phyloP scores from a whole-genome alignment of 2,113 vertebrate genomes.

The Seriola rivoliana region DNA sequence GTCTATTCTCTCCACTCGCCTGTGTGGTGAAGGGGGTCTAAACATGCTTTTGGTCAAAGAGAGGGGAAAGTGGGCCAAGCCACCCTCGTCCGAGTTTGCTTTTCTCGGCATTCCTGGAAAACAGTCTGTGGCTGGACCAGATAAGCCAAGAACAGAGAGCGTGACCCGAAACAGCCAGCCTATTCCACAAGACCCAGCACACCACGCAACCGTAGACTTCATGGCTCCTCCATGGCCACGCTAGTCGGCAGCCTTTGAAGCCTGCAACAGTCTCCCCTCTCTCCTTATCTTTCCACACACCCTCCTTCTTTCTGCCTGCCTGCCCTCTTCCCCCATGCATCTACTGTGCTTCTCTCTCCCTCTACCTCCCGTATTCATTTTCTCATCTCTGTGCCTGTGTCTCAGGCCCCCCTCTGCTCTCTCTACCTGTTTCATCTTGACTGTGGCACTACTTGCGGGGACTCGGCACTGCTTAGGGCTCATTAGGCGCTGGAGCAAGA shows the following conservation, averaged over 20 bases:
- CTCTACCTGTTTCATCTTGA: slow-evolving; percentile 79
- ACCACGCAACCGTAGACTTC: slow-evolving; percentile 66
- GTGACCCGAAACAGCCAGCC: slow-evolving; percentile 68
- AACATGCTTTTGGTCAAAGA: slow-evolving; percentile 66
- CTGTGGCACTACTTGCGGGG: slow-evolving; percentile 66
- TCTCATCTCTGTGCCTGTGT: slow-evolving; percentile 58
- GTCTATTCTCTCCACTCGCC: slow-evolving; percentile 40
- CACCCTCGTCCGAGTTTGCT: slow-evolving; percentile 45
- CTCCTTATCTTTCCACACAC: slow-evolving; percentile 75
- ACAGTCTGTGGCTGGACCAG: slow-evolving; percentile 76
- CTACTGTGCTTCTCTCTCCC: slow-evolving; percentile 57
- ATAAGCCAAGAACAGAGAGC: slow-evolving; percentile 78
- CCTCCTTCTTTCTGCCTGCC: slow-evolving; percentile 54
- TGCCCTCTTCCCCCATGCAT: slow-evolving; percentile 62
- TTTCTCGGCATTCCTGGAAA: slow-evolving; percentile 74
- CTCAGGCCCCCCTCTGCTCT: slow-evolving; percentile 25
- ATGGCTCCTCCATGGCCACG: slow-evolving; percentile 71
- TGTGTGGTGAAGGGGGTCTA: slow-evolving; percentile 51
- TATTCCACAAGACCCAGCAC: slow-evolving; percentile 62
- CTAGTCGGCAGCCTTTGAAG: slow-evolving; percentile 79
- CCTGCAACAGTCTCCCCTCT: slow-evolving; percentile 60
- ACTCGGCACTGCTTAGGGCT: slow-evolving; percentile 78
- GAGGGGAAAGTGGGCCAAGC: slow-evolving; percentile 65
- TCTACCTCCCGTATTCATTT: slow-evolving; percentile 38
- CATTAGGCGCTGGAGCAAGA: slow-evolving; percentile 77